Evolutionary conservation across 2,888 invertebrate genomes (phyloP).

Genomic region (Acrocyrtus sp.): DNA sequence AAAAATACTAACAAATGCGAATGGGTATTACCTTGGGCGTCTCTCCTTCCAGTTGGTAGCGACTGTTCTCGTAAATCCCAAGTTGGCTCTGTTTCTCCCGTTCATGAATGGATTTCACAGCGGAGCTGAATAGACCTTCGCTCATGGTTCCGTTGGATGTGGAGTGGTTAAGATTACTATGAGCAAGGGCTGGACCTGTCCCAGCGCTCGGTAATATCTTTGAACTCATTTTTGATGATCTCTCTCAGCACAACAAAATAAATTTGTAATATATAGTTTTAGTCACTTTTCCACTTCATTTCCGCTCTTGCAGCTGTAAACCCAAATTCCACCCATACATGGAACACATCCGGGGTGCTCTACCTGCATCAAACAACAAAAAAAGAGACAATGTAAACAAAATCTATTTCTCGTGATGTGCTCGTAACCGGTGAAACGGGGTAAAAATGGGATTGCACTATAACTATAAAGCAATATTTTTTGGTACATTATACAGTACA

Average conservation of each 20-base stretch:
- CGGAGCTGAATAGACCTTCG: constrained; percentile 48
- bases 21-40: constrained; percentile 46
- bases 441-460: not conserved
- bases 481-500: constrained; percentile 34
- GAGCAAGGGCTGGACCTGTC: constrained; percentile 40
- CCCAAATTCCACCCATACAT: no score
- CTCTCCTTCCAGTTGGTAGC: constrained; percentile 44
- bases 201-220: constrained; percentile 48
- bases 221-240: constrained; percentile 53
- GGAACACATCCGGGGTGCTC: no score
- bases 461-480: constrained; percentile 17
- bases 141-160: constrained; percentile 52
- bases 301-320: no score
- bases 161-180: no score
- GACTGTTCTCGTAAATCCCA: constrained; percentile 56
- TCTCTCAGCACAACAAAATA: no score
- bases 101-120: constrained; percentile 52
- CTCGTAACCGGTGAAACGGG: constrained; percentile 2
- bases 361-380: no score
- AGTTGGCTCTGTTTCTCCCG: constrained; percentile 45
- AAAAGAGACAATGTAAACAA: not conserved
- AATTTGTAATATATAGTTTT: no score
- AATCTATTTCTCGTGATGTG: not conserved
- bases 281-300: no score
- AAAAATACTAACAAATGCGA: not conserved